A percentile compares a stretch with the other conserved stretches of the same genome.
Evolutionary conservation across 2,888 invertebrate genomes (phyloP).

Genomic region (Noctua janthe): DNA sequence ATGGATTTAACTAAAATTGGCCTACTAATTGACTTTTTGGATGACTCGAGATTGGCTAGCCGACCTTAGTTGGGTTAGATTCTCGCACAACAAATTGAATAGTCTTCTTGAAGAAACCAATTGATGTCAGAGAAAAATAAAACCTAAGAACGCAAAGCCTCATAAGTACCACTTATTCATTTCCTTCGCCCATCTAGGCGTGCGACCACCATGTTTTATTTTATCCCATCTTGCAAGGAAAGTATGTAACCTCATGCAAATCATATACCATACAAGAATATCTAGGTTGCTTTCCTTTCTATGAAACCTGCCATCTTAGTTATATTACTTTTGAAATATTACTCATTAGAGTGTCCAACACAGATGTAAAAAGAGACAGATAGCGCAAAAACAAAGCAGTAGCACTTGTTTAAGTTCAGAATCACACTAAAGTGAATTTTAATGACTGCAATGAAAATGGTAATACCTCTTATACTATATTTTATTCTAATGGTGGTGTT

Average conservation of each 20-base stretch:
- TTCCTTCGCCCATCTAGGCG: neutral
- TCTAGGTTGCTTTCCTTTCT: slow-evolving; percentile 26
- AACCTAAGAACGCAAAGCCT: neutral
- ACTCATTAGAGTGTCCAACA: slow-evolving; percentile 19
- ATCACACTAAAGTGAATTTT: neutral
- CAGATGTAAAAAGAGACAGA: neutral
- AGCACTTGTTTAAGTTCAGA: neutral
- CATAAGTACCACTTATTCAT: neutral
- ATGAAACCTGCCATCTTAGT: slow-evolving; percentile 15
- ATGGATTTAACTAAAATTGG: neutral
- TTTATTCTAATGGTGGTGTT: neutral
- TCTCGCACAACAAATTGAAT: neutral
- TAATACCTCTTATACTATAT: too few species aligned
- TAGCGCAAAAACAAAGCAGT: neutral
- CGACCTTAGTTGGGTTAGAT: neutral
- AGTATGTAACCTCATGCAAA: slow-evolving; percentile 30
- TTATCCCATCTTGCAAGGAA: slow-evolving; percentile 10
- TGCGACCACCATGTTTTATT: neutral
- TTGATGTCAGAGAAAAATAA: neutral
- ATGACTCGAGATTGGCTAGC: neutral
- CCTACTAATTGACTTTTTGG: neutral
- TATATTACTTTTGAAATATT: slow-evolving; percentile 31
- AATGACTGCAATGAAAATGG: neutral
- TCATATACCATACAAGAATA: slow-evolving; percentile 1
- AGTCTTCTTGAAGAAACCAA: neutral